Base-by-base conservation (phyloP, 2,797 vertebrate genomes). In the Acanthiza pusilla region DNA sequence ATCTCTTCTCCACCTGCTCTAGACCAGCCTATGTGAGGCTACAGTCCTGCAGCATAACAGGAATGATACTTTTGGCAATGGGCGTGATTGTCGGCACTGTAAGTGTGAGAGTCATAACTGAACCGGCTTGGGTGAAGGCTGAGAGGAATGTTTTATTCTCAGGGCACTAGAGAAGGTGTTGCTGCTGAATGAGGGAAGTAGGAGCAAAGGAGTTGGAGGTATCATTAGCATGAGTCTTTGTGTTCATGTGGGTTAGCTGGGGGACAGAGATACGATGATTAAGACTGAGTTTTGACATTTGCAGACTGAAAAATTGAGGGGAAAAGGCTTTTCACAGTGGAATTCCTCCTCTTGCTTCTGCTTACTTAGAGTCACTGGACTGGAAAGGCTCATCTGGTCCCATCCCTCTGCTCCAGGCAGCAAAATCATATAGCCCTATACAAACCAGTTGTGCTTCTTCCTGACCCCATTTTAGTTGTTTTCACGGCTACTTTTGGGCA, bases 1-100 rank as follows among this genome's bases (percentile, higher is more conserved):
- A 94, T 91, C 74, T 97, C 86, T 96, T 97, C 67, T 95, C 93
- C 89, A 94, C 84, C 91, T 97, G 92, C 84, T 94, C 68, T 87
- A 96, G 95, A 89, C 83, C 71, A 94, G 91, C 86, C 85, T 77
- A 8, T 89, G 85, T 85, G 83, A 82, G 66, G 72, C 90, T 75
- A 72, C 48, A 89, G 57, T 82, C 53, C 63, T 94, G 55, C 61
- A 75, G 53, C 67, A 60, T 82, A 76, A 74, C 54, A 67, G 78
- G 54, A 72, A 82, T 86, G 17, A 19, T 13, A 38, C 2, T 5
- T 79, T 90, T 91, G 38, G 55, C 76, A 80, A 68, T 54, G 86
- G 47, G 36, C 85, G 54, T 67, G 77, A 62, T 55, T 55, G 21
- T 40, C 71, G 88, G 36, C 16, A n/a, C 10, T 50, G 7, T 55